Evolutionary conservation across 2,888 invertebrate genomes (phyloP).

Genomic region (Drosophila nr. medialis): DNA sequence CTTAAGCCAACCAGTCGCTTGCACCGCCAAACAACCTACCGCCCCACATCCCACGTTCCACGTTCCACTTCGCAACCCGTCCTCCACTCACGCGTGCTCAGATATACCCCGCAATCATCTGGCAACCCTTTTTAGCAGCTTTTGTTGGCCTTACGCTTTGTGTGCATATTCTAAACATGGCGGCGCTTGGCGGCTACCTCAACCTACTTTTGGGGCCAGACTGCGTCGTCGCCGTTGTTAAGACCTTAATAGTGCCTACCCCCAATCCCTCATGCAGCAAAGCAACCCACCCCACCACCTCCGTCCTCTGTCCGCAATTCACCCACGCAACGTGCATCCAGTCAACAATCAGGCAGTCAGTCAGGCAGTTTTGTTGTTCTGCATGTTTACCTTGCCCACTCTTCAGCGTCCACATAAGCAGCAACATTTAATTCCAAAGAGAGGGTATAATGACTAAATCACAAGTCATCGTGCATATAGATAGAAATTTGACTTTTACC

Average conservation of each 20-base stretch:
- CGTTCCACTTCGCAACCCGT: not conserved
- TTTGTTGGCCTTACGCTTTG: constrained; percentile 78
- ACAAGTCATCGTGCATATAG: not conserved
- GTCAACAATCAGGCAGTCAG: constrained; percentile 67
- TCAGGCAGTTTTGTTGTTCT: constrained; percentile 60
- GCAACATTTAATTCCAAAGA: constrained; percentile 9
- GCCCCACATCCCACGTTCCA: not conserved
- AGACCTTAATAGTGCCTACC: constrained; percentile 69
- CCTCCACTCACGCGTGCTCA: not conserved
- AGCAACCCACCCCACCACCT: constrained; percentile 4
- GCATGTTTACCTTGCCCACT: constrained; percentile 69
- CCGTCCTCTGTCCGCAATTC: not conserved
- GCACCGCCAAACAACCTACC: constrained; percentile 18
- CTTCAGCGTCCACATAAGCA: constrained; percentile 36
- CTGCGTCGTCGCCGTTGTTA: constrained; percentile 58
- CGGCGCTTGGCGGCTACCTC: constrained; percentile 72
- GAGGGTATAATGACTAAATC: constrained; percentile 20
- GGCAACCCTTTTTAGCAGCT: constrained; percentile 59
- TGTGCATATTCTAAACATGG: constrained; percentile 80
- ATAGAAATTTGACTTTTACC: not conserved
- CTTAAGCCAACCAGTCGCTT: constrained; percentile 6
- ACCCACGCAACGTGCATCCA: constrained; percentile 39
- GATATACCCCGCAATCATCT: constrained; percentile 31
- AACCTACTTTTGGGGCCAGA: constrained; percentile 71
- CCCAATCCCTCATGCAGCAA: constrained; percentile 1